Base-by-base conservation (phyloP, 2,113 vertebrate species). In the Melospiza melodia region DNA sequence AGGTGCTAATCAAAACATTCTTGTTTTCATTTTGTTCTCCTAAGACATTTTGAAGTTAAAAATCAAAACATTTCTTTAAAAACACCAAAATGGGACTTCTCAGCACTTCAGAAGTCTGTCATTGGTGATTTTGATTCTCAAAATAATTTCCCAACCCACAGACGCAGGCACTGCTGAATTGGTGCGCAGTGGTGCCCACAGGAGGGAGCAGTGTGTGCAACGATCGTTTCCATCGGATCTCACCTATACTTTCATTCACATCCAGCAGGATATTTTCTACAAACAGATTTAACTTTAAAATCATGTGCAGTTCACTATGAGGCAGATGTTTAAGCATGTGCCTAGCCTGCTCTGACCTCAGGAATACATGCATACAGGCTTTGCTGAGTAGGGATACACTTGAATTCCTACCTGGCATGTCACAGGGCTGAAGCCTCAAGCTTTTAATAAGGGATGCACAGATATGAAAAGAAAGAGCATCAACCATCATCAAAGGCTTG, bases 171-270 rank as follows among this genome's bases (percentile, higher is more conserved):
- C 12, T 41, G 33, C 22, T 48, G 66, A 59, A 79, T 0, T 63
- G 84, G 58, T 31, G 43, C 39, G 31, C 58, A 17, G 0, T 15
- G 1, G 1, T 87, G 78, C 62, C 78, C 87, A 95, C 87, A 75
- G 66, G 90, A 94, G 94, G 85, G 82, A 93, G 87, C 62, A 93
- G 54, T 31, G 31, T 12, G 10, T 93, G 79, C 84, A 52, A 66
- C 1, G 3, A 63, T 55, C 3, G 3, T 39, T 92, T 75, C 27
- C 37, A 17, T 48, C 24, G 10, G 2, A 2, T 41, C 79, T 33
- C 37, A 79, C 51, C 23, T 16, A 3, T 3, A 37, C 37, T 14
- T 89, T 65, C 20, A 54, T 9, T 90, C 49, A 31, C 12, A 39
- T 39, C 41, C 58, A 55, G 9, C 7, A 31, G 46, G 37, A 23